Percentiles rank a stretch among this genome's conserved stretches.
phyloP scores from a whole-genome alignment of 2,888 invertebrate species.

The Onthophagus sagittarius region DNA sequence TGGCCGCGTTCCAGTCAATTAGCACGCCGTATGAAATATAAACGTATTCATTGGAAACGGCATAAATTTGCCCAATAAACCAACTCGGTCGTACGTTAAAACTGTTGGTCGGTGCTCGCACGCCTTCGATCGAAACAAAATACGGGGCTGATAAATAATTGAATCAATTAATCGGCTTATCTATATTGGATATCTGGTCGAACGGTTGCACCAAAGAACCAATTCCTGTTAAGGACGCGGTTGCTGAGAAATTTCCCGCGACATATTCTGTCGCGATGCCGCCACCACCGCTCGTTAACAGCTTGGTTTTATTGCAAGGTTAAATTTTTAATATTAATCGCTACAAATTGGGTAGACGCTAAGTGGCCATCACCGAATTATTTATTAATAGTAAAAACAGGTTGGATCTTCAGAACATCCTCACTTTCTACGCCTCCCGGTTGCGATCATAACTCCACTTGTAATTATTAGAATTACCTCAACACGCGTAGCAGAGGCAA shows the following conservation, averaged over 20 bases:
- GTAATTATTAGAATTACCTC: background rate
- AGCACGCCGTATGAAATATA: background rate
- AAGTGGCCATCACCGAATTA: background rate
- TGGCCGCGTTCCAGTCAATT: background rate
- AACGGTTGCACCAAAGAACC: background rate
- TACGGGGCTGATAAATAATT: background rate
- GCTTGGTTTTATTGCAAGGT: background rate
- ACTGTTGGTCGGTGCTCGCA: background rate
- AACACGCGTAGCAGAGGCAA: background rate
- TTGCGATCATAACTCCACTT: background rate
- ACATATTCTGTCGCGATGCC: background rate
- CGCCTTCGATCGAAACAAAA: background rate
- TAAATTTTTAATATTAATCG: background rate
- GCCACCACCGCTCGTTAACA: background rate
- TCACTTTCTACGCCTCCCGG: background rate
- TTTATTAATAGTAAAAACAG: background rate
- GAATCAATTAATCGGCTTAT: background rate
- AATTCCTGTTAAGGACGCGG: background rate
- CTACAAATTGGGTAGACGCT: background rate
- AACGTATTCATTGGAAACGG: background rate
- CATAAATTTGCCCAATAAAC: background rate
- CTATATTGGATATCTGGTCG: background rate
- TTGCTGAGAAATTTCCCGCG: background rate
- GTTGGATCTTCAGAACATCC: background rate
- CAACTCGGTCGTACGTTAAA: background rate